Evolutionary conservation across 1,140 invertebrate genomes (phyloP), one percentile per base, ranked within the genome.

Genomic region (Eriosoma lanigerum): DNA sequence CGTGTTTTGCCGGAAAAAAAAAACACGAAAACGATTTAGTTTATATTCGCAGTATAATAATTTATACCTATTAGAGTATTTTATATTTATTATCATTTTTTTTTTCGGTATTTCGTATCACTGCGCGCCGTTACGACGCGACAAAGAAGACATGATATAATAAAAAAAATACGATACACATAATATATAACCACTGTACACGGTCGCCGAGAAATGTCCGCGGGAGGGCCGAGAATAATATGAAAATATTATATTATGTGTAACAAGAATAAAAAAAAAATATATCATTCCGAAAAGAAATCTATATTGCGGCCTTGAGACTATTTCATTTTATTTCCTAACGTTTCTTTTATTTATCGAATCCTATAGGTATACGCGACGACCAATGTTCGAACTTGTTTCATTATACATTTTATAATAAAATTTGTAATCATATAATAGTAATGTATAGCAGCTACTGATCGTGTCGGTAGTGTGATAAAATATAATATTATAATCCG

Each of bases 211-310:
- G 26, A 72, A 56, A 24, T 62, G 21, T 78, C 75, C 15, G 56
- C 75, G 56, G 75, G 75, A 78, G 54, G 75, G 56, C 75, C 56
- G 17, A 78, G 68, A 78, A 78, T 78, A 58, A 62, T 62, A 48
- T 24, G 19, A 78, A 62, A 78, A 62, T 26, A 62, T 60, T 32
- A 24, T 26, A n/a, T 10, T 0, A 32, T 13, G 19, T 26, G 17
- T 50, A 26, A 70, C 44, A 46, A 48, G 38, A 38, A 64, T 26
- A 50, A 50, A 29, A 54, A 76, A 56, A 52, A 44, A 66, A 44
- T 46, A 38, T n/a, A n/a, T n/a, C n/a, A 46, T 66, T 66, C 24
- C 10, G 3, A 66, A 66, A 73, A 56, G 19, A 73, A 54, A 32
- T 75, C 52, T 26, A 60, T 70, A n/a, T 56, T 29, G 12, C 32